Evolutionary conservation across 2,888 invertebrate species (phyloP).

Genomic region (Nomada ferruginata): DNA sequence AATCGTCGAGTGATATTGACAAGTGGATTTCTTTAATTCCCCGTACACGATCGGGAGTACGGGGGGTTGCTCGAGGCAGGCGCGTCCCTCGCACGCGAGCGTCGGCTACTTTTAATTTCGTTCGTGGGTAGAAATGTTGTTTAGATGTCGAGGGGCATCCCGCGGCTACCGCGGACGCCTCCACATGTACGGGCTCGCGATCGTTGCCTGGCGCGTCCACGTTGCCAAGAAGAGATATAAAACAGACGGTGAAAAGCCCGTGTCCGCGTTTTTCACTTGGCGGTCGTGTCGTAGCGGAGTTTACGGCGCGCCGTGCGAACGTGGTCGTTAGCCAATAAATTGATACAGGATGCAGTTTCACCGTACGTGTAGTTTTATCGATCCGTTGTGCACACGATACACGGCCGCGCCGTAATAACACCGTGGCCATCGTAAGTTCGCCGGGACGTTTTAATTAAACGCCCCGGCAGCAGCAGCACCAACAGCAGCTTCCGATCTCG

Average conservation of each 20-base stretch:
- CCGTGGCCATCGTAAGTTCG: conserved; percentile 43
- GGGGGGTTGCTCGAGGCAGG: neutral
- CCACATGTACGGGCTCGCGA: no score
- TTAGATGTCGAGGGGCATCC: no score
- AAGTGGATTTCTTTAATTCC: conserved; percentile 51
- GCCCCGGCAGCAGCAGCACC: conserved; percentile 10
- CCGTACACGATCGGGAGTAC: neutral
- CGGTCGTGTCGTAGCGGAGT: conserved; percentile 1
- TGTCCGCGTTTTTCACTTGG: conserved; percentile 12
- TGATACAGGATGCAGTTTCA: conserved; percentile 28
- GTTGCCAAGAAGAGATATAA: conserved; percentile 2
- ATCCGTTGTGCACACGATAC: conserved; percentile 11
- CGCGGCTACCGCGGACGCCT: no score
- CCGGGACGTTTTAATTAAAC: conserved; percentile 55
- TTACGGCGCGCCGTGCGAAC: conserved; percentile 1
- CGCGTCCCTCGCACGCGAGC: neutral
- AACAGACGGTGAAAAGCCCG: neutral
- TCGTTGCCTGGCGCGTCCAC: neutral
- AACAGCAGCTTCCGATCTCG: conserved; percentile 25
- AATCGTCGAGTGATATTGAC: conserved; percentile 45
- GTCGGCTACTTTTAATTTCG: neutral
- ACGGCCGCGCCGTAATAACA: conserved; percentile 32
- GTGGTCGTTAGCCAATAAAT: conserved; percentile 32
- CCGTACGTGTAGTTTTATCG: conserved; percentile 36
- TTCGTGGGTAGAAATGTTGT: no score